A percentile compares a stretch with the other conserved stretches of the same genome.
Conservation (phyloP, 2,113 vertebrate genomes). For the Cettia cetti region DNA sequence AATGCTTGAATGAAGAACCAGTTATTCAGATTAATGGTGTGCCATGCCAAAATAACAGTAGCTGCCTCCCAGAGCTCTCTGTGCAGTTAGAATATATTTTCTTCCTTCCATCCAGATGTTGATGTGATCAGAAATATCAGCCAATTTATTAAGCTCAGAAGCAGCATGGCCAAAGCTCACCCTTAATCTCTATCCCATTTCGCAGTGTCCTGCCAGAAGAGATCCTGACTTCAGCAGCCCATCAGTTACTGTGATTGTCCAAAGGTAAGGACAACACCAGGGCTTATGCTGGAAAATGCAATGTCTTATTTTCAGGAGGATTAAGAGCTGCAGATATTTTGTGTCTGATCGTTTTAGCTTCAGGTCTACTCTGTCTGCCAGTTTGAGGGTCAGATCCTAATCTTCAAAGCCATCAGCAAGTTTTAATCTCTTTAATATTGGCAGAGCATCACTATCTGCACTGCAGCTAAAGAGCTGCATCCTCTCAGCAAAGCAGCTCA, state of each 20-base stretch:
- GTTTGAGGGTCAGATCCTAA: neutral
- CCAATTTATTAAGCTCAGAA: neutral
- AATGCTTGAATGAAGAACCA: neutral
- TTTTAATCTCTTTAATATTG: neutral
- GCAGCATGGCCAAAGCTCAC: neutral
- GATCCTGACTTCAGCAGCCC: neutral
- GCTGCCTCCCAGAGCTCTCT: neutral
- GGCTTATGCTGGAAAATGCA: neutral
- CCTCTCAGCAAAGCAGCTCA: neutral
- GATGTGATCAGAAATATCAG: neutral
- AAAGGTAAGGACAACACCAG: neutral
- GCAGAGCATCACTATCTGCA: neutral
- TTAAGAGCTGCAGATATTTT: neutral
- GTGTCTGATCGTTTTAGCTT: neutral
- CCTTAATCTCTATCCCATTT: neutral
- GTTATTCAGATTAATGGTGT: neutral
- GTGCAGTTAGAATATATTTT: neutral
- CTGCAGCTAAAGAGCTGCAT: neutral
- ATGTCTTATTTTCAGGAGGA: neutral
- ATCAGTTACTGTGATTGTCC: neutral
- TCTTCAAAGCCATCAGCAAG: neutral
- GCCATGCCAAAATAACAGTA: neutral
- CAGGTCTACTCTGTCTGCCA: neutral
- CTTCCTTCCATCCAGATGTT: constrained; percentile 15
- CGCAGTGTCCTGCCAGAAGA: neutral